Evolutionary conservation across 2,113 vertebrate genomes (phyloP).

Genomic region (Austrofundulus limnaeus): DNA sequence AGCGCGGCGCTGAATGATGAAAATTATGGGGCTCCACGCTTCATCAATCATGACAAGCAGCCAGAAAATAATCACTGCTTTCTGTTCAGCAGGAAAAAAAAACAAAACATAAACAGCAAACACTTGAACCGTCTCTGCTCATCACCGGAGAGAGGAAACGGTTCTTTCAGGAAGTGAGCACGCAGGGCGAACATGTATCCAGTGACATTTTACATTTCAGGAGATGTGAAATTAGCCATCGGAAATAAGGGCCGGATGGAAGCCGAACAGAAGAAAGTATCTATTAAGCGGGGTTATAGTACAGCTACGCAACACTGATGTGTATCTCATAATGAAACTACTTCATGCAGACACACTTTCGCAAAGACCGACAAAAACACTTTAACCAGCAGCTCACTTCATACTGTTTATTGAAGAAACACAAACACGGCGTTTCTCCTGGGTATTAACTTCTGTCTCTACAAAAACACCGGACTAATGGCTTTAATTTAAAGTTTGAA

Average conservation of each 20-base stretch:
- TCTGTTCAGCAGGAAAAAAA: slow-evolving; percentile 34
- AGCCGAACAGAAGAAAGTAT: slow-evolving; percentile 40
- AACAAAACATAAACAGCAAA: slow-evolving; percentile 64
- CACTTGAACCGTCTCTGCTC: slow-evolving; percentile 29
- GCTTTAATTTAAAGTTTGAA: slow-evolving; percentile 55
- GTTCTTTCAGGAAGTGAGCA: slow-evolving; percentile 39
- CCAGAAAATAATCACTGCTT: slow-evolving; percentile 60
- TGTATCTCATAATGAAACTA: slow-evolving; percentile 60
- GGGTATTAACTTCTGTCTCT: slow-evolving; percentile 57
- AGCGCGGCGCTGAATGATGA: slow-evolving; percentile 46
- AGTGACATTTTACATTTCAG: slow-evolving; percentile 66
- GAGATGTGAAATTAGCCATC: slow-evolving; percentile 67
- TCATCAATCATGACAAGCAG: slow-evolving; percentile 49
- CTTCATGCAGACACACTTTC: slow-evolving; percentile 52
- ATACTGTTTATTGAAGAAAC: slow-evolving; percentile 58
- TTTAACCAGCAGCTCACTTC: slow-evolving; percentile 59
- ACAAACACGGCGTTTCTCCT: slow-evolving; percentile 36
- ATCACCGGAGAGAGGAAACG: slow-evolving; percentile 43
- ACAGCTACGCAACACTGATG: slow-evolving; percentile 41
- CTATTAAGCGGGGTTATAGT: slow-evolving; percentile 42
- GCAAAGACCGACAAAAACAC: slow-evolving; percentile 38
- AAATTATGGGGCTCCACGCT: slow-evolving; percentile 58
- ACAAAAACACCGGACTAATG: slow-evolving; percentile 53
- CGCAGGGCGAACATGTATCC: slow-evolving; percentile 37
- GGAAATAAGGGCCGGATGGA: slow-evolving; percentile 59